Evolutionary conservation across 2,888 invertebrate genomes (phyloP).

Genomic region (Tetragonula carbonaria): DNA sequence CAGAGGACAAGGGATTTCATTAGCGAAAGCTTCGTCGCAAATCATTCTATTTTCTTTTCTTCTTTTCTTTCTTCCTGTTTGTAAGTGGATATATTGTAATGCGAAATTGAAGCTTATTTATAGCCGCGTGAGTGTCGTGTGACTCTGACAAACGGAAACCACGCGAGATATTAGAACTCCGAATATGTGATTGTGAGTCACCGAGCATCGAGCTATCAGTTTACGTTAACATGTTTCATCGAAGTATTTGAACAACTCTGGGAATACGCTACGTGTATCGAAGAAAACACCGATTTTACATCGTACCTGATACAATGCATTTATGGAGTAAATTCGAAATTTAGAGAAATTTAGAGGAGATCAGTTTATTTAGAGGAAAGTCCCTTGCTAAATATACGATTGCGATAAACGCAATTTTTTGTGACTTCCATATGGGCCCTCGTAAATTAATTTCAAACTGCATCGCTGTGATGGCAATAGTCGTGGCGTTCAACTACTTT

Average conservation of each 20-base stretch:
- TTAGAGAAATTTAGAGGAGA: too few relatives aligned
- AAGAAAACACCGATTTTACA: neutral
- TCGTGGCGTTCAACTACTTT: neutral
- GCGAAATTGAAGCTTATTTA: neutral
- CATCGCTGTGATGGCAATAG: neutral
- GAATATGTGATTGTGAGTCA: neutral
- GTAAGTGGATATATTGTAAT: neutral
- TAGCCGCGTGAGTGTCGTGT: neutral
- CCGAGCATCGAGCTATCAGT: neutral
- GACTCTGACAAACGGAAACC: constrained; percentile 15
- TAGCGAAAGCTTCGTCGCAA: neutral
- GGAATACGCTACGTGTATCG: accelerated
- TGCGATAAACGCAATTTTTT: too few relatives aligned
- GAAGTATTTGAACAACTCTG: neutral
- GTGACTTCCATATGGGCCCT: too few relatives aligned
- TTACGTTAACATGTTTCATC: neutral
- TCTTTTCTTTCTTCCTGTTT: neutral
- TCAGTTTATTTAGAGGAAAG: too few relatives aligned
- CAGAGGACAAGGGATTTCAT: too few relatives aligned
- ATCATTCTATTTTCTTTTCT: neutral
- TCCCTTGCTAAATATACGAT: too few relatives aligned
- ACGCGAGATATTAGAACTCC: constrained; percentile 1
- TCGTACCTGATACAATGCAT: neutral
- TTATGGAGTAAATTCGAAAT: neutral
- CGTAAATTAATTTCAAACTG: neutral